Conservation (phyloP, 2,113 vertebrate species). For the Hirundichthys speculiger region DNA sequence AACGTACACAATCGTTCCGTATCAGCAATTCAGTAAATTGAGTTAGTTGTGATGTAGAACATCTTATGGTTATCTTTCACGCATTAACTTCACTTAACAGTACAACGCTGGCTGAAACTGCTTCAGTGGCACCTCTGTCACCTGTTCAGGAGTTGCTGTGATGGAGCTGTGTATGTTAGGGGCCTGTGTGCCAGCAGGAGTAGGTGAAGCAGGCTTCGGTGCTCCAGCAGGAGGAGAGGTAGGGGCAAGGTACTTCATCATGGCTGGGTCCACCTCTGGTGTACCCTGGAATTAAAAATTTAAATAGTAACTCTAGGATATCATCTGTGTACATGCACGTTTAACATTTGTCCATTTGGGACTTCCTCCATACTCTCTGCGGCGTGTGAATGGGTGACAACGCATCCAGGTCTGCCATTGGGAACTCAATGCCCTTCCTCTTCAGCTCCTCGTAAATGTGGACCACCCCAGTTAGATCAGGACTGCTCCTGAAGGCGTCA, state of each 20-base stretch:
- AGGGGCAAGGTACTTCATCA: conserved; percentile 85
- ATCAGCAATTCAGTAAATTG: too few relatives aligned
- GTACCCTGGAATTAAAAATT: conserved; percentile 81
- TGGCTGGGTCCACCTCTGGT: conserved; percentile 94
- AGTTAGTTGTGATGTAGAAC: not conserved
- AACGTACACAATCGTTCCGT: too few relatives aligned
- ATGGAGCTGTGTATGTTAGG: conserved; percentile 83
- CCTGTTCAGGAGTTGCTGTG: conserved; percentile 94
- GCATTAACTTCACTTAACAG: not conserved
- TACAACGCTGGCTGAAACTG: too few relatives aligned
- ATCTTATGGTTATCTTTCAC: not conserved
- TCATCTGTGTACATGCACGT: not conserved
- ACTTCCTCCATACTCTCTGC: conserved; percentile 83
- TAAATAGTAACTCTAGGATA: not conserved
- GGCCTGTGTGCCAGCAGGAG: conserved; percentile 31
- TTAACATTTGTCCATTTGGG: not conserved
- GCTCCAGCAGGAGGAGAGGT: conserved; percentile 28
- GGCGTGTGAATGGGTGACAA: conserved; percentile 98
- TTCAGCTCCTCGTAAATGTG: conserved; percentile 99
- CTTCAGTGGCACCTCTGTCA: conserved; percentile 48
- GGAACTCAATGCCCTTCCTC: conserved; percentile 96
- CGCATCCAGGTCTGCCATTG: conserved; percentile 95
- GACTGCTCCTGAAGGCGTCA: conserved; percentile 96
- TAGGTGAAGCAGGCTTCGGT: conserved; percentile 41
- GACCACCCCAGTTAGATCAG: conserved; percentile 96